These are phyloP conservation scores for Tridacna crocea DNA, from an alignment of 2,888 invertebrate genomes.

Conservation along the genomic window DNA sequence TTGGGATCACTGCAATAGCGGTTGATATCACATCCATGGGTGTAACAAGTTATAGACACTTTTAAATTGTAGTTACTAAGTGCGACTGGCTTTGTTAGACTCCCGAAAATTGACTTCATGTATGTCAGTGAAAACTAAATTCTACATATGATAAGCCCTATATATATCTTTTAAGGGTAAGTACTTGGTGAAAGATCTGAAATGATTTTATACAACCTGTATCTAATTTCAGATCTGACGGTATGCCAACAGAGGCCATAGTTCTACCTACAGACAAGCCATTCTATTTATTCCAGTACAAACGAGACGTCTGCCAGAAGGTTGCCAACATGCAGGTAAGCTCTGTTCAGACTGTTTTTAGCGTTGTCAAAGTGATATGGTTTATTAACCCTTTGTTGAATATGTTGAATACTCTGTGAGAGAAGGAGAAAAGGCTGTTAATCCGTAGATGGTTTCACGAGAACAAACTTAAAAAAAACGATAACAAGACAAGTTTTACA, in stretches of 20 bases:
- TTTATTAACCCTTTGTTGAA: background rate
- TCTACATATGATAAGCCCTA: too few species aligned
- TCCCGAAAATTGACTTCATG: too few species aligned
- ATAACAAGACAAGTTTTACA: too few species aligned
- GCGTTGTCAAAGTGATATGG: background rate
- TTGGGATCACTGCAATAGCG: too few species aligned
- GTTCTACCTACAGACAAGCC: slow-evolving; percentile 58
- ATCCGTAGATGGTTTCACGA: background rate
- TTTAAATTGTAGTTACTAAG: too few species aligned
- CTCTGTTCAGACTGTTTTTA: background rate
- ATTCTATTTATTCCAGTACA: slow-evolving; percentile 67
- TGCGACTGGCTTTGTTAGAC: too few species aligned
- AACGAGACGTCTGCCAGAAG: slow-evolving; percentile 61
- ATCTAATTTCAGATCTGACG: slow-evolving; percentile 55
- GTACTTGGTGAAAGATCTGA: too few species aligned
- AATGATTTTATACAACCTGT: too few species aligned
- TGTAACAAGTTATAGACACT: too few species aligned
- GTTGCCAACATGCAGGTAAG: slow-evolving; percentile 62
- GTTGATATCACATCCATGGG: too few species aligned
- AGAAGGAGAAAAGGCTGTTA: background rate
- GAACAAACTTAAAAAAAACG: background rate
- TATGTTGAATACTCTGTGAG: background rate
- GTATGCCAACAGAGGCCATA: slow-evolving; percentile 53
- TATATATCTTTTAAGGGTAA: too few species aligned
- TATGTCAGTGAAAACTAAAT: too few species aligned